Percentiles rank a stretch among this genome's conserved stretches.
Evolutionary conservation across 2,797 vertebrate species (phyloP).

Genomic region (Typhlichthys eigenmanni): DNA sequence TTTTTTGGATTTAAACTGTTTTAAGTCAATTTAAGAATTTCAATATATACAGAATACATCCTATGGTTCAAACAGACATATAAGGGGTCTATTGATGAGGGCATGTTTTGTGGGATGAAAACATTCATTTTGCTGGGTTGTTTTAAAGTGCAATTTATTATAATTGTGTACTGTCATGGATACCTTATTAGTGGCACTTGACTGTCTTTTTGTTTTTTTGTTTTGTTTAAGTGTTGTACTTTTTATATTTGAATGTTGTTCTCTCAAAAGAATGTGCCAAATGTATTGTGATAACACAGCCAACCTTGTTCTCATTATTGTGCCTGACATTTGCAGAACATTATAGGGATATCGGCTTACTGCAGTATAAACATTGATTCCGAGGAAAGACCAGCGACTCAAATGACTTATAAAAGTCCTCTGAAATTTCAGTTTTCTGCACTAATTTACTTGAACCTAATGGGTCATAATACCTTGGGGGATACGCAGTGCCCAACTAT

Average conservation of each 20-base stretch:
- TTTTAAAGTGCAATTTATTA: constrained; percentile 82
- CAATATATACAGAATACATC: constrained; percentile 62
- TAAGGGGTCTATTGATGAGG: constrained; percentile 50
- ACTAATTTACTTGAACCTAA: constrained; percentile 47
- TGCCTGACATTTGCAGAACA: constrained; percentile 74
- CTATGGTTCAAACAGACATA: constrained; percentile 58
- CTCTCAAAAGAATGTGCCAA: constrained; percentile 81
- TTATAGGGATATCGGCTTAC: constrained; percentile 57
- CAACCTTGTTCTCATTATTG: constrained; percentile 71
- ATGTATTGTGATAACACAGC: constrained; percentile 74
- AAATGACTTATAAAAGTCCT: constrained; percentile 15
- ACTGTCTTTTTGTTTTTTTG: constrained; percentile 72
- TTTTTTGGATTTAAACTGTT: constrained; percentile 51
- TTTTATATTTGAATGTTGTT: constrained; percentile 73
- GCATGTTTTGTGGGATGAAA: constrained; percentile 66
- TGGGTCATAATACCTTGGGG: constrained; percentile 30
- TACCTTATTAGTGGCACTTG: constrained; percentile 76
- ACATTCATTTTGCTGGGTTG: constrained; percentile 76
- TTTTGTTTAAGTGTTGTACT: constrained; percentile 66
- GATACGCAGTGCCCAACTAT: constrained; percentile 48
- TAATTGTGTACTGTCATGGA: constrained; percentile 76
- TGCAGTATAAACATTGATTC: constrained; percentile 47
- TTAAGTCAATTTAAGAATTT: constrained; percentile 68
- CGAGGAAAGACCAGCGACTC: constrained; percentile 47
- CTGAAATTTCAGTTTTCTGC: constrained; percentile 52